Conservation (phyloP, 2,113 vertebrate species). For the Etheostoma cragini region DNA sequence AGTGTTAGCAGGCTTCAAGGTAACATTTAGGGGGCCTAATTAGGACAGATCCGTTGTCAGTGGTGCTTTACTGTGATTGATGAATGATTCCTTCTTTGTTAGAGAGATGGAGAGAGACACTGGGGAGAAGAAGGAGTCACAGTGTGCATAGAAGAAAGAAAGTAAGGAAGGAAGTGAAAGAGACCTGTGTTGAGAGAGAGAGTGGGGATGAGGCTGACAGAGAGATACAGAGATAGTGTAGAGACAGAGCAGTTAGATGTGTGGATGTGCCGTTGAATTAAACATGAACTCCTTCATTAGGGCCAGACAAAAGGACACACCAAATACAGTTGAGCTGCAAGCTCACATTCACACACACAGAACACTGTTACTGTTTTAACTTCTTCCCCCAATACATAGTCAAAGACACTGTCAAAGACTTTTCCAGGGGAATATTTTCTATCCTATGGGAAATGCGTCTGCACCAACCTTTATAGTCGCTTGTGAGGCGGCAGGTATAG, state of each 20-base stretch:
- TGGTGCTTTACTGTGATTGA: constrained; percentile 86
- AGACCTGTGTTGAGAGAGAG: constrained; percentile 72
- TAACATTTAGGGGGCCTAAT: constrained; percentile 83
- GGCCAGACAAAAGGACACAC: constrained; percentile 82
- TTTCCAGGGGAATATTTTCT: constrained; percentile 59
- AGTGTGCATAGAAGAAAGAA: background rate
- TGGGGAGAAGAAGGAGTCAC: constrained; percentile 70
- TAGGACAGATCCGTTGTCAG: constrained; percentile 87
- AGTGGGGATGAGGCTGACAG: constrained; percentile 66
- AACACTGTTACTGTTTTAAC: constrained; percentile 52
- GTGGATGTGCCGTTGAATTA: constrained; percentile 87
- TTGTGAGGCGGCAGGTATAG: constrained; percentile 33
- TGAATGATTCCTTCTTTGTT: constrained; percentile 87
- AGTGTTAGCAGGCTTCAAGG: constrained; percentile 79
- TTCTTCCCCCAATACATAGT: constrained; percentile 64
- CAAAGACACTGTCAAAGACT: constrained; percentile 75
- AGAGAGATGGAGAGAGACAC: constrained; percentile 69
- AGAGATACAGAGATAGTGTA: constrained; percentile 33
- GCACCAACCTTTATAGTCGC: constrained; percentile 64
- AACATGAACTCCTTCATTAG: constrained; percentile 85
- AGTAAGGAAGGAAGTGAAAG: constrained; percentile 57
- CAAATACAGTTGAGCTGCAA: constrained; percentile 67
- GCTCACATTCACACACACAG: constrained; percentile 18
- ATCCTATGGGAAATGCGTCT: constrained; percentile 60
- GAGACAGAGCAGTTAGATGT: constrained; percentile 67